phyloP scores from a whole-genome alignment of 35 echinoderm and acorn worm species.

The Holothuria glaberrima region DNA sequence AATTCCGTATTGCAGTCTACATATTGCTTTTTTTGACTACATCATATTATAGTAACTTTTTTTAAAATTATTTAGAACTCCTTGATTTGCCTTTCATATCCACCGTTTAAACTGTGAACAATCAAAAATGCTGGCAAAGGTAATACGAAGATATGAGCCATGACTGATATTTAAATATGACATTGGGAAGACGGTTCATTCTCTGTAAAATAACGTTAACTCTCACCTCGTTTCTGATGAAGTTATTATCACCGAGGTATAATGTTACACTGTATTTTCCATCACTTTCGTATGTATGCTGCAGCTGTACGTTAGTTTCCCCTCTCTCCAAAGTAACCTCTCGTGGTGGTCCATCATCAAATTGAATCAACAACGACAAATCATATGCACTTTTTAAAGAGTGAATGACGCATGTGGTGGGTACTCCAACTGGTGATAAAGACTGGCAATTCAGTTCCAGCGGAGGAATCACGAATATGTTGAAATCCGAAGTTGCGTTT shows the following conservation, averaged over 20 bases:
- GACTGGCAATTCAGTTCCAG: background rate
- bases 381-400: background rate
- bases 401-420: background rate
- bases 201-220: no score
- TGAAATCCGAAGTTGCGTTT: background rate
- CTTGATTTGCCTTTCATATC: no score
- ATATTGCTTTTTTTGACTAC: no score
- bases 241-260: background rate
- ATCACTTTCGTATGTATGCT: background rate
- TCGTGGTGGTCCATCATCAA: background rate
- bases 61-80: no score
- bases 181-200: no score
- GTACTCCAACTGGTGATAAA: background rate
- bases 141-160: no score
- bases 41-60: no score
- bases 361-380: background rate
- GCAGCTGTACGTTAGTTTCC: background rate
- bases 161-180: no score
- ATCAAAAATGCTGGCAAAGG: no score
- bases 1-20: no score
- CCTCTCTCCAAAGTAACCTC: background rate
- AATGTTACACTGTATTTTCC: slow-evolving; percentile 14
- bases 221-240: no score
- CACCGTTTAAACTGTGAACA: no score
- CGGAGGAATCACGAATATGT: background rate